Evolutionary conservation across 2,888 invertebrate species (phyloP).

Genomic region (Eristalinus sepulchralis): DNA sequence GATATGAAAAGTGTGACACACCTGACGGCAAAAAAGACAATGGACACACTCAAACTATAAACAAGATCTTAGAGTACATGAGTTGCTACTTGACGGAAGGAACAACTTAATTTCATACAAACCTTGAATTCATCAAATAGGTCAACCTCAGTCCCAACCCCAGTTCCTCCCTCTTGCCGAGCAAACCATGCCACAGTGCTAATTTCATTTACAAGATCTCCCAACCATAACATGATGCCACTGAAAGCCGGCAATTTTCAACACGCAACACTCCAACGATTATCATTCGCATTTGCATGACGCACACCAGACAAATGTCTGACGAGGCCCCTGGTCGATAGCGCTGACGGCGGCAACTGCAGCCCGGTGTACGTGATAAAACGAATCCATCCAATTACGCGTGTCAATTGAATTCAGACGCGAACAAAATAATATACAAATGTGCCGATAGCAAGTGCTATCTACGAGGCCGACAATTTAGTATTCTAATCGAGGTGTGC

Average conservation of each 20-base stretch:
- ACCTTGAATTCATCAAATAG: too few species aligned
- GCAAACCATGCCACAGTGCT: conserved; percentile 21
- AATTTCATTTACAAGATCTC: conserved; percentile 29
- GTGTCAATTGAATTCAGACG: conserved; percentile 31
- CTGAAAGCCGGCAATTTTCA: conserved; percentile 27
- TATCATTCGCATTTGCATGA: conserved; percentile 54
- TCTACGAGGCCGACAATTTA: conserved; percentile 44
- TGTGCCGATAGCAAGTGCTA: conserved; percentile 2
- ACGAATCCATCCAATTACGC: conserved; percentile 2
- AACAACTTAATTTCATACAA: too few species aligned
- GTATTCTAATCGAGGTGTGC: conserved; percentile 41
- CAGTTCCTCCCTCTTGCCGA: too few species aligned
- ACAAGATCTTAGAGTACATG: too few species aligned
- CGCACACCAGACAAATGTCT: conserved; percentile 22
- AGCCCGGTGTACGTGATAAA: conserved; percentile 31
- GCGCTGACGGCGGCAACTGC: neutral
- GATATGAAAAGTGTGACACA: too few species aligned
- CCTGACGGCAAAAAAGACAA: too few species aligned
- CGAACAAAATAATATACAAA: neutral
- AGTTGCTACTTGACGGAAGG: too few species aligned
- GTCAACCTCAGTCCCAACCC: conserved; percentile 1
- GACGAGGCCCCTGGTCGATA: neutral
- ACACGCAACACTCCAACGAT: conserved; percentile 53
- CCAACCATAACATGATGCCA: conserved; percentile 21
- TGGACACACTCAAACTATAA: too few species aligned